Evolutionary conservation across 2,113 vertebrate species (phyloP).

Genomic region (Tachuris rubrigastra): DNA sequence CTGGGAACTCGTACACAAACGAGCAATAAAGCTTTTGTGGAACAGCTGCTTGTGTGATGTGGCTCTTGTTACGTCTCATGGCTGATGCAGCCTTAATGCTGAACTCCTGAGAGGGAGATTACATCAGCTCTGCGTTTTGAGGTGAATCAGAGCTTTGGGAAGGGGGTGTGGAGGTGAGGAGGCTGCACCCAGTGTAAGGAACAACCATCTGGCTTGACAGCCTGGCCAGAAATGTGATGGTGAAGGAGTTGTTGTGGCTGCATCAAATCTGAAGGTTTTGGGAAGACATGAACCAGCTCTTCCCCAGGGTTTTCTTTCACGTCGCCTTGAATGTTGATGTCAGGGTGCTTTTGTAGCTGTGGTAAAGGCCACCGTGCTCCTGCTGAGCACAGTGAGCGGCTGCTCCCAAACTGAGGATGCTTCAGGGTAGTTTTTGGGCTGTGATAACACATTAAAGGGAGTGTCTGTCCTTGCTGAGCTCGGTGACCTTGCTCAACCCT

Average conservation of each 20-base stretch:
- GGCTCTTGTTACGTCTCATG: neutral
- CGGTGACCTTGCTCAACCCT: neutral
- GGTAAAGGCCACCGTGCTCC: neutral
- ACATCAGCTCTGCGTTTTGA: slow-evolving; percentile 26
- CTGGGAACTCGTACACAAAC: slow-evolving; percentile 42
- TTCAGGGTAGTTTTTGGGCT: neutral
- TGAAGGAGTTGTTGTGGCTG: neutral
- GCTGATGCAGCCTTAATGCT: slow-evolving; percentile 49
- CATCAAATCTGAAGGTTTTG: neutral
- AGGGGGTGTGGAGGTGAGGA: neutral
- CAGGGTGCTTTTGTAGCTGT: accelerated
- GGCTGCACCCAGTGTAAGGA: neutral
- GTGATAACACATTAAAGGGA: neutral
- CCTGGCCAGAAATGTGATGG: accelerated
- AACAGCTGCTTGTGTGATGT: slow-evolving; percentile 65
- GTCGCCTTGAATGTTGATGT: neutral
- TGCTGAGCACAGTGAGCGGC: accelerated
- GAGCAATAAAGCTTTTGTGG: slow-evolving; percentile 66
- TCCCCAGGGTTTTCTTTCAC: neutral
- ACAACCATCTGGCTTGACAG: neutral
- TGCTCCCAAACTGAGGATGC: neutral
- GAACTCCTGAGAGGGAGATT: slow-evolving; percentile 33
- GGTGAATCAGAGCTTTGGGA: neutral
- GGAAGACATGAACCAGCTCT: accelerated
- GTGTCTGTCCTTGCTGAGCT: neutral